Percentiles rank a stretch among this genome's conserved stretches.
Conservation (phyloP, 2,797 vertebrate species). For the Amniataba percoides region DNA sequence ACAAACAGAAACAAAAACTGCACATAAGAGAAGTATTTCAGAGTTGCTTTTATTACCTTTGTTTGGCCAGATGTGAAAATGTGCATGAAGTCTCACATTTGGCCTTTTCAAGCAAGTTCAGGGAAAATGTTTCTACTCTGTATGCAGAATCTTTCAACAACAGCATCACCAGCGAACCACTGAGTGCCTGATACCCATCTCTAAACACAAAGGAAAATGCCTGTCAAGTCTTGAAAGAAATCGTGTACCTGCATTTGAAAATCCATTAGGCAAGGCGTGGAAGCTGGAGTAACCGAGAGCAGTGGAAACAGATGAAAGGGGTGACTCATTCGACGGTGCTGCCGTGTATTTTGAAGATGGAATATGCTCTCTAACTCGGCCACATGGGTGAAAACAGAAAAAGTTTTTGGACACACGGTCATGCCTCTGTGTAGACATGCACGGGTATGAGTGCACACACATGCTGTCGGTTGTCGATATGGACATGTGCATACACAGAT, state of each 20-base stretch:
- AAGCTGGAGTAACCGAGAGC: conserved; percentile 72
- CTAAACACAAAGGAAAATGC: conserved; percentile 80
- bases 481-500: conserved; percentile 33
- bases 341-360: conserved; percentile 73
- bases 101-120: conserved; percentile 76
- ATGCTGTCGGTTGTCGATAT: conserved; percentile 19
- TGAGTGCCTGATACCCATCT: conserved; percentile 78
- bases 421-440: conserved; percentile 50
- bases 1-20: conserved; percentile 33
- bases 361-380: conserved; percentile 66
- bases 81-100: conserved; percentile 73
- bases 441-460: conserved; percentile 32
- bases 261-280: conserved; percentile 82
- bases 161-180: conserved; percentile 74
- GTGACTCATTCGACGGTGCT: conserved; percentile 72
- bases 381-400: conserved; percentile 62
- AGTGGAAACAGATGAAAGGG: conserved; percentile 80
- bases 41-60: conserved; percentile 56
- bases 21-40: conserved; percentile 37
- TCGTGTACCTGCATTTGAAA: conserved; percentile 83
- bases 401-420: conserved; percentile 62
- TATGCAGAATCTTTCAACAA: conserved; percentile 78
- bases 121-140: conserved; percentile 73
- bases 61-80: conserved; percentile 64
- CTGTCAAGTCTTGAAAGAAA: conserved; percentile 82